A percentile compares a stretch with the other conserved stretches of the same genome.
Evolutionary conservation across 2,797 vertebrate species (phyloP).

Genomic region (Sternotherus odoratus): DNA sequence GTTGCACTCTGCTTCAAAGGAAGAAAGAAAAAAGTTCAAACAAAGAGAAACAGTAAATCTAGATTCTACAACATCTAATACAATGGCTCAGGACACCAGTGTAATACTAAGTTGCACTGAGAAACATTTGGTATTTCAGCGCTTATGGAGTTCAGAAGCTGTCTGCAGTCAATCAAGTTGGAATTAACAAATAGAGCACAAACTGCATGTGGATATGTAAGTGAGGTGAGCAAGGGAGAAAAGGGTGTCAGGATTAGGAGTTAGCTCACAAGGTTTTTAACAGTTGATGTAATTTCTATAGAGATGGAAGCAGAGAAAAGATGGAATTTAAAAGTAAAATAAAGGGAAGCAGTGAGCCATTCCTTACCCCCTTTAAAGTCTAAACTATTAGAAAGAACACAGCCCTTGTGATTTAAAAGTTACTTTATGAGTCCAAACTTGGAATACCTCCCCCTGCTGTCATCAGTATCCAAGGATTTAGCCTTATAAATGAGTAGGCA

Average conservation of each 20-base stretch:
- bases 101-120: not conserved
- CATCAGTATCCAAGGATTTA: slow-evolving; percentile 20
- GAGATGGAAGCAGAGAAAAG: not conserved
- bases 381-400: slow-evolving; percentile 5
- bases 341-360: not conserved
- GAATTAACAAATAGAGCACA: slow-evolving; percentile 44
- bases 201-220: not conserved
- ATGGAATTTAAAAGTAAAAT: not conserved
- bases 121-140: not conserved
- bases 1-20: not conserved
- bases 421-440: slow-evolving; percentile 23
- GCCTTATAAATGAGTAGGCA: not conserved
- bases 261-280: not conserved
- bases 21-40: not conserved
- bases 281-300: slow-evolving; percentile 11
- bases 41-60: not conserved
- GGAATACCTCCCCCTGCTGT: not conserved
- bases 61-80: not conserved
- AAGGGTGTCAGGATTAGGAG: slow-evolving; percentile 2
- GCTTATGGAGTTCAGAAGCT: not conserved
- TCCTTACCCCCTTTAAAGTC: slow-evolving; percentile 39
- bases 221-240: not conserved
- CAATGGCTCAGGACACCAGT: not conserved
- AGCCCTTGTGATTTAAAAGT: not conserved
- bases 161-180: not conserved